Percentiles rank a stretch among this genome's conserved stretches.
These are phyloP conservation scores for Antedon bifida DNA, from an alignment of 35 echinoderm and acorn worm species.

Conservation along the genomic window DNA sequence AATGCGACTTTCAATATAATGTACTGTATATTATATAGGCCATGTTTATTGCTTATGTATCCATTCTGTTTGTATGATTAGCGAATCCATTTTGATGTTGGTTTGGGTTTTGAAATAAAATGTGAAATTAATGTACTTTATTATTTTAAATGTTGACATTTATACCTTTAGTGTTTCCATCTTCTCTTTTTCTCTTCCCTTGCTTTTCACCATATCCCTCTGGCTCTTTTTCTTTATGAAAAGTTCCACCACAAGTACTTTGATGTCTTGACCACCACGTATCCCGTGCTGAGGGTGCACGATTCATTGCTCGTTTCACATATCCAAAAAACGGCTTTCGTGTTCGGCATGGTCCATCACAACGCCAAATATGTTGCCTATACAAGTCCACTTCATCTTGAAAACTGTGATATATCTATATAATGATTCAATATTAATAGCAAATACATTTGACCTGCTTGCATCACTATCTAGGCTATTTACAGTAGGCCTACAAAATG, in stretches of 20 bases:
- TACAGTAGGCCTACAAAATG: too few relatives aligned
- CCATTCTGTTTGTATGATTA: too few relatives aligned
- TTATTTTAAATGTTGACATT: too few relatives aligned
- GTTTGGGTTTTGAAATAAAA: too few relatives aligned
- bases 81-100: too few relatives aligned
- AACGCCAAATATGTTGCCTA: slow-evolving; percentile 84
- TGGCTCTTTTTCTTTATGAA: slow-evolving; percentile 75
- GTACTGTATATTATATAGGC: too few relatives aligned
- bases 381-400: slow-evolving; percentile 91
- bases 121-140: too few relatives aligned
- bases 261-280: slow-evolving; percentile 77
- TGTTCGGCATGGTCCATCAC: slow-evolving; percentile 67
- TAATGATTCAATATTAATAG: too few relatives aligned
- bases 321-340: slow-evolving; percentile 61
- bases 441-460: too few relatives aligned
- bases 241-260: slow-evolving; percentile 59
- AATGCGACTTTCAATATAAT: too few relatives aligned
- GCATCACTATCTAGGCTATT: too few relatives aligned
- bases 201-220: slow-evolving; percentile 70
- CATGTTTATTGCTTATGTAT: too few relatives aligned
- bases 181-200: slow-evolving; percentile 53
- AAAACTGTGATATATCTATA: slow-evolving; percentile 84
- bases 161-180: slow-evolving; percentile 5
- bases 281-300: slow-evolving; percentile 52
- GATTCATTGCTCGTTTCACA: slow-evolving; percentile 80